Conservation (phyloP, 2,888 invertebrate genomes). For the Mythimna loreyi region DNA sequence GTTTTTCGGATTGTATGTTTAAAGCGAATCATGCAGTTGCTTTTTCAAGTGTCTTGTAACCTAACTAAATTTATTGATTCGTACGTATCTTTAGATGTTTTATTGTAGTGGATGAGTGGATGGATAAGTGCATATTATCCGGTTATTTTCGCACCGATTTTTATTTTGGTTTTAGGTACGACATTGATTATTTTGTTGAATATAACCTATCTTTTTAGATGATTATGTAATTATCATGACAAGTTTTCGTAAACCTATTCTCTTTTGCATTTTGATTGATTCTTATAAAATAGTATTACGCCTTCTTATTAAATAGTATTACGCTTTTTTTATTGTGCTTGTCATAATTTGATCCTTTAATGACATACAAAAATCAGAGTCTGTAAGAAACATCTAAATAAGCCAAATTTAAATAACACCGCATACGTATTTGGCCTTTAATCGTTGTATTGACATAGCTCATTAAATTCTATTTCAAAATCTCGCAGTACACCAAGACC, state of each 20-base stretch:
- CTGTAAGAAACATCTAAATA: constrained; percentile 12
- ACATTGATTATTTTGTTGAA: not conserved
- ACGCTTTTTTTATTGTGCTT: no score
- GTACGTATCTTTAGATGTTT: no score
- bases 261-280: no score
- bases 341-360: not conserved
- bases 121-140: not conserved
- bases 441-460: constrained; percentile 87
- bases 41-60: not conserved
- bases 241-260: no score
- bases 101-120: no score
- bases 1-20: not conserved
- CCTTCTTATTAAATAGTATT: no score
- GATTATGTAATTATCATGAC: no score
- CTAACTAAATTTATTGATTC: not conserved
- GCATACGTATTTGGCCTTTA: constrained; percentile 71
- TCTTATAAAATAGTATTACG: no score
- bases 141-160: not conserved
- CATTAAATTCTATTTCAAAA: constrained; percentile 72
- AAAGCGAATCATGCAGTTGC: no score
- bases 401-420: constrained; percentile 66
- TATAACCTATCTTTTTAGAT: not conserved
- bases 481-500: constrained; percentile 31
- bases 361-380: constrained; percentile 47
- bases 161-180: not conserved